Conservation (phyloP, 2,888 invertebrate genomes). For the Lithosia quadra region DNA sequence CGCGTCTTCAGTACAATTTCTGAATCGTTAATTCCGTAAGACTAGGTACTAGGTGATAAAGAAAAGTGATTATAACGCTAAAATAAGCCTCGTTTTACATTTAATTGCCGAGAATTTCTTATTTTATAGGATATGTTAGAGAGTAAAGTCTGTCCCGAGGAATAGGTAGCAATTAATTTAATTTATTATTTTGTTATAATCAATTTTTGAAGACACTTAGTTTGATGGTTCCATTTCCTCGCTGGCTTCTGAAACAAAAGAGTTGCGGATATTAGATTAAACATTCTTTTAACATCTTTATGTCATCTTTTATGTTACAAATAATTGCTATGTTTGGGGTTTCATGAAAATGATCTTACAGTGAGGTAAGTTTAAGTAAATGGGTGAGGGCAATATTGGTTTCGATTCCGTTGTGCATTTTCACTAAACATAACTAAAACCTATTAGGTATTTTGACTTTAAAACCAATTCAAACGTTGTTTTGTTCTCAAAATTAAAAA, state of each 20-base stretch:
- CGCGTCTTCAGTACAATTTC: not conserved
- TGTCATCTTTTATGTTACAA: not conserved
- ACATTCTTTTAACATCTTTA: not conserved
- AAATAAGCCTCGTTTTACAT: slow-evolving; percentile 67
- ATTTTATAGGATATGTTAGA: slow-evolving; percentile 70
- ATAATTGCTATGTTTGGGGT: too few relatives aligned
- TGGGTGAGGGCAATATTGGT: too few relatives aligned
- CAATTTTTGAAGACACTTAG: slow-evolving; percentile 57
- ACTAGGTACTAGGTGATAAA: slow-evolving; percentile 43
- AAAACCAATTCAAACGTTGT: too few relatives aligned
- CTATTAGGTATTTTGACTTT: too few relatives aligned
- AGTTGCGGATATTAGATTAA: slow-evolving; percentile 9
- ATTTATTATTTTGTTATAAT: slow-evolving; percentile 38
- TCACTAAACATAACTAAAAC: too few relatives aligned
- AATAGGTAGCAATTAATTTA: slow-evolving; percentile 43
- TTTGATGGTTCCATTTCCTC: slow-evolving; percentile 65
- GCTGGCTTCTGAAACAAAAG: slow-evolving; percentile 70
- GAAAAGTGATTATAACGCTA: slow-evolving; percentile 52
- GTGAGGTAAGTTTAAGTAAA: too few relatives aligned
- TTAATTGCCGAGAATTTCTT: slow-evolving; percentile 59
- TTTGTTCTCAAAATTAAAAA: too few relatives aligned
- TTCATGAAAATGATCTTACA: too few relatives aligned
- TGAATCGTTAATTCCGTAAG: slow-evolving; percentile 18
- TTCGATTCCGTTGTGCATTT: too few relatives aligned
- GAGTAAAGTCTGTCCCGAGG: slow-evolving; percentile 62